These are phyloP conservation scores for Cecropterus lyciades DNA, from an alignment of 1,140 invertebrate genomes.

Conservation along the genomic window DNA sequence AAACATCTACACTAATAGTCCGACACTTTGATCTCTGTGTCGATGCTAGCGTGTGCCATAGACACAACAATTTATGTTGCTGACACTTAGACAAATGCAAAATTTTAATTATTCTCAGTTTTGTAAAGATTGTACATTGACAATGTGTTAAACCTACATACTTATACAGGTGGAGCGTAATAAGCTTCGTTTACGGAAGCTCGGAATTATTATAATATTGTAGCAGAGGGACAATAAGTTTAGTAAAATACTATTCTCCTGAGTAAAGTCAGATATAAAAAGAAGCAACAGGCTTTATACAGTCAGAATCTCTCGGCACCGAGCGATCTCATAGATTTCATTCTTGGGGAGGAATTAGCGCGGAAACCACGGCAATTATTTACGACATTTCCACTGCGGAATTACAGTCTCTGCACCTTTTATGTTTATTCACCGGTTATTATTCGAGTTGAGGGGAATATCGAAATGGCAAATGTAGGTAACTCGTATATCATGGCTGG, in stretches of 20 bases:
- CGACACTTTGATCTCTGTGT: too few species aligned
- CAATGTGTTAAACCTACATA: too few species aligned
- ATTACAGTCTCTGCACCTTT: slow-evolving; percentile 64
- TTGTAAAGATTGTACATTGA: too few species aligned
- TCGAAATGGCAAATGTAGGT: not conserved
- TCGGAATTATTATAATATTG: not conserved
- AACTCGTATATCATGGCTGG: not conserved
- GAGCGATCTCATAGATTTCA: slow-evolving; percentile 66
- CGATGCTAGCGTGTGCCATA: too few species aligned
- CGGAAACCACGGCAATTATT: slow-evolving; percentile 71
- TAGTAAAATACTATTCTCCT: slow-evolving; percentile 8
- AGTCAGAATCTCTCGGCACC: slow-evolving; percentile 47
- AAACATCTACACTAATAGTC: too few species aligned
- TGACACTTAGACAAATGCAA: too few species aligned
- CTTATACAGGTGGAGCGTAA: not conserved
- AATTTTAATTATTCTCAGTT: too few species aligned
- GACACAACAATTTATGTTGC: too few species aligned
- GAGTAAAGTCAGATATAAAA: slow-evolving; percentile 35
- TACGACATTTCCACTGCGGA: slow-evolving; percentile 60
- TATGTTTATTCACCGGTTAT: slow-evolving; percentile 74
- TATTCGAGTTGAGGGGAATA: slow-evolving; percentile 48
- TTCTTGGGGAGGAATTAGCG: slow-evolving; percentile 65
- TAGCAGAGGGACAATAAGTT: not conserved
- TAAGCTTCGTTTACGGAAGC: not conserved
- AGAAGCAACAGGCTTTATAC: slow-evolving; percentile 56